Evolutionary conservation across 1,140 invertebrate genomes (phyloP).

Genomic region (Sipha flava): DNA sequence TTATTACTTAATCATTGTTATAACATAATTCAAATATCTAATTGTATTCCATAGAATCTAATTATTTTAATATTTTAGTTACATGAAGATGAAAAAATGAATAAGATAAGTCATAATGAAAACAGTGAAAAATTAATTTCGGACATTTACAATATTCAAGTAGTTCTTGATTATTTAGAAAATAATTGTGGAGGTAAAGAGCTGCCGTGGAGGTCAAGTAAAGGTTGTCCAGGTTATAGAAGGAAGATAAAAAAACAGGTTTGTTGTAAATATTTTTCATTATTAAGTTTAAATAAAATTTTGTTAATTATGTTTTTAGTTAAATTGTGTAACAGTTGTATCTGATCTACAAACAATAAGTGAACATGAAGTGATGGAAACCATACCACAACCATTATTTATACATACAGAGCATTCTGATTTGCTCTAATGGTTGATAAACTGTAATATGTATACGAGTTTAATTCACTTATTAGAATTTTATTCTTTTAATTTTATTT

Average conservation of each 20-base stretch:
- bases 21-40: too few relatives aligned
- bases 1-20: too few relatives aligned
- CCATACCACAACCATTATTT: not conserved
- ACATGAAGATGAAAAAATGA: not conserved
- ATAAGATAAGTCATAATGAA: not conserved
- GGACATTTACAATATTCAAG: conserved; percentile 3
- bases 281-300: not conserved
- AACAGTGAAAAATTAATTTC: not conserved
- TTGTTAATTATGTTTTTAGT: not conserved
- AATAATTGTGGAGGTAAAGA: conserved; percentile 10
- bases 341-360: conserved; percentile 15
- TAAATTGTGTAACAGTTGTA: conserved; percentile 1
- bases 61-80: not conserved
- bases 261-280: not conserved
- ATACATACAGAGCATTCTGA: not conserved
- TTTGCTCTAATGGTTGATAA: not conserved
- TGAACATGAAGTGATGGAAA: conserved; percentile 12
- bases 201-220: not conserved
- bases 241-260: not conserved
- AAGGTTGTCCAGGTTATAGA: not conserved
- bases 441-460: too few relatives aligned
- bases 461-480: too few relatives aligned
- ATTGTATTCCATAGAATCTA: too few relatives aligned
- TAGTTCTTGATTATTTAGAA: conserved; percentile 2
- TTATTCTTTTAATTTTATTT: too few relatives aligned